Evolutionary conservation across 1,140 invertebrate species (phyloP), one percentile per base, ranked within the genome.

Genomic region (Trichonephila clavipes): DNA sequence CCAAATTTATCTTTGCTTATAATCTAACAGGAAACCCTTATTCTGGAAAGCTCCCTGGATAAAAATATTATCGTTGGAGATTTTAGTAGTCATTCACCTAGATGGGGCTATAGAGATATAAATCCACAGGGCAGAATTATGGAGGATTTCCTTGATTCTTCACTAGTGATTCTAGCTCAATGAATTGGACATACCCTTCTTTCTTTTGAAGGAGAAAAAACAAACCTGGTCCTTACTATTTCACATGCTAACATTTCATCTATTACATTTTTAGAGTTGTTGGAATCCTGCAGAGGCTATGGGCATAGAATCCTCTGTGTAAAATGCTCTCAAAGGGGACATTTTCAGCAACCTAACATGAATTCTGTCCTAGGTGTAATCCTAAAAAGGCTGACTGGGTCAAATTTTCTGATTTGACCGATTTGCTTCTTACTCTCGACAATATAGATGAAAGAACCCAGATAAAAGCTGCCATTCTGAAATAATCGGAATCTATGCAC

Each of bases 31-130:
- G 69, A 12, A 93, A 81, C 72, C 51, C 24, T 5, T 16, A 81
- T 88, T n/a, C 28, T 72, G 4, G 58, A 88, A n/a, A 81, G 61
- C 51, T 69, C 69, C 28, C 34, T 86, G 51, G 90, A 86, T 86
- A 92, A 64, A 88, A 93, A 81, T 51, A 62, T 64, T 62, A 62
- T 93, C 40, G 82, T 93, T 88, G 69, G 92, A 28, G 69, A 93
- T 34, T 88, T 88, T 28, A 88, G 88, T 64, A 34, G 85, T n/a
- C 85, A 93, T 28, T 93, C 64, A 62, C 7, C 21, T 18, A 88
- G 66, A 81, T 88, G 58, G 85, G 72, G 51, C 18, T 82, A 88
- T 58, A 88, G 61, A 86, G 58, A 72, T 14, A 24, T 64, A 69
- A 61, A 92, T n/a, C 18, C 51, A 69, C 21, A 72, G 34, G 64